phyloP scores from a whole-genome alignment of 2,797 vertebrate genomes.

The Scleropages formosus region DNA sequence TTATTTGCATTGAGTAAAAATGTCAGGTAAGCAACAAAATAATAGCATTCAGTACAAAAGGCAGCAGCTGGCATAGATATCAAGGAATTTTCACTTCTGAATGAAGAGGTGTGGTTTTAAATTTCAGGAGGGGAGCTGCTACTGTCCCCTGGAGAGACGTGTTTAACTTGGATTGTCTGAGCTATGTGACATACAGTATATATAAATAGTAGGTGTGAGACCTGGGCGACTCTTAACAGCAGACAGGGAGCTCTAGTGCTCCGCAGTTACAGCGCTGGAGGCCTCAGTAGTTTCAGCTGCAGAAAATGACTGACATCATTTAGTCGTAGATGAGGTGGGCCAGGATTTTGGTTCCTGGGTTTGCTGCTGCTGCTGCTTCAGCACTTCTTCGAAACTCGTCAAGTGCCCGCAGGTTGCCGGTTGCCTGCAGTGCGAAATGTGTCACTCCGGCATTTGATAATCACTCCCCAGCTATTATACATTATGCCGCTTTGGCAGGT shows the following conservation, averaged over 20 bases:
- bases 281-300: not conserved
- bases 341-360: not conserved
- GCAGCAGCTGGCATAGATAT: not conserved
- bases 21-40: too few species aligned
- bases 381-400: conserved; percentile 14
- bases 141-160: not conserved
- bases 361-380: conserved; percentile 16
- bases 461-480: conserved; percentile 5
- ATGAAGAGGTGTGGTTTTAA: not conserved
- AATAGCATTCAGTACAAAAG: too few species aligned
- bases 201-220: not conserved
- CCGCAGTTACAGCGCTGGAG: not conserved
- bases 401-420: not conserved
- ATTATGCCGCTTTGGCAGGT: not conserved
- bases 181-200: conserved; percentile 2
- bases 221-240: not conserved
- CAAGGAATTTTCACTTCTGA: not conserved
- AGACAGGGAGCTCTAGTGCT: not conserved
- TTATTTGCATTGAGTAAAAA: too few species aligned
- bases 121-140: not conserved
- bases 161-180: not conserved
- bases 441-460: conserved; percentile 19
- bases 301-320: not conserved
- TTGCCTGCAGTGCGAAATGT: not conserved
- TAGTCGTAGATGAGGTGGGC: too few species aligned